These are phyloP conservation scores for Drosophila sp. DNA, from an alignment of 1,140 invertebrate genomes.

Conservation along the genomic window DNA sequence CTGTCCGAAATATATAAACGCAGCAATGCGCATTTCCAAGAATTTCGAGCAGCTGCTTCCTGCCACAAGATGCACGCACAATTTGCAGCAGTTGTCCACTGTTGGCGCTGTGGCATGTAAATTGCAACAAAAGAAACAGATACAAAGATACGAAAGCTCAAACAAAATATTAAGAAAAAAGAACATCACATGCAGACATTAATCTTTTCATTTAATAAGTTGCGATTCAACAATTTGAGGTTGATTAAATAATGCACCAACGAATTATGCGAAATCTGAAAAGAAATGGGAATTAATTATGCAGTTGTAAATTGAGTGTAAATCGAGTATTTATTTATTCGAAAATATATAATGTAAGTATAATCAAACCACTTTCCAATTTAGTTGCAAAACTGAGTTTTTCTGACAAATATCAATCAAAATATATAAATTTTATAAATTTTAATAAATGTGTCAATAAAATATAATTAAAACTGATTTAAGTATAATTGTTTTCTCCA, in stretches of 20 bases:
- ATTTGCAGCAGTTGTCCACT: slow-evolving; percentile 48
- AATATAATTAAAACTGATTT: too few species aligned
- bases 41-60: slow-evolving; percentile 81
- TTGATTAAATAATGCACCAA: background rate
- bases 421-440: too few species aligned
- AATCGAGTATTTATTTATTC: too few species aligned
- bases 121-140: slow-evolving; percentile 47
- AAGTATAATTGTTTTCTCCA: too few species aligned
- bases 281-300: too few species aligned
- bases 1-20: slow-evolving; percentile 40
- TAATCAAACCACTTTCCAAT: too few species aligned
- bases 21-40: slow-evolving; percentile 67
- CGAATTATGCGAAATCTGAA: too few species aligned
- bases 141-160: slow-evolving; percentile 13
- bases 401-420: too few species aligned
- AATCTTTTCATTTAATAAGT: slow-evolving; percentile 29
- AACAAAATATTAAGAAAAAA: background rate
- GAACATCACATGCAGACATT: background rate
- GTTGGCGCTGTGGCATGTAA: slow-evolving; percentile 41
- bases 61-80: slow-evolving; percentile 56
- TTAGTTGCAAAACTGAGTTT: too few species aligned
- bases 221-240: slow-evolving; percentile 11
- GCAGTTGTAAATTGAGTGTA: too few species aligned
- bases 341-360: too few species aligned
- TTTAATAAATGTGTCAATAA: too few species aligned